Percentiles rank a stretch among this genome's conserved stretches.
Evolutionary conservation across 1,140 invertebrate species (phyloP).

Genomic region (Hydropsyche tenuis): DNA sequence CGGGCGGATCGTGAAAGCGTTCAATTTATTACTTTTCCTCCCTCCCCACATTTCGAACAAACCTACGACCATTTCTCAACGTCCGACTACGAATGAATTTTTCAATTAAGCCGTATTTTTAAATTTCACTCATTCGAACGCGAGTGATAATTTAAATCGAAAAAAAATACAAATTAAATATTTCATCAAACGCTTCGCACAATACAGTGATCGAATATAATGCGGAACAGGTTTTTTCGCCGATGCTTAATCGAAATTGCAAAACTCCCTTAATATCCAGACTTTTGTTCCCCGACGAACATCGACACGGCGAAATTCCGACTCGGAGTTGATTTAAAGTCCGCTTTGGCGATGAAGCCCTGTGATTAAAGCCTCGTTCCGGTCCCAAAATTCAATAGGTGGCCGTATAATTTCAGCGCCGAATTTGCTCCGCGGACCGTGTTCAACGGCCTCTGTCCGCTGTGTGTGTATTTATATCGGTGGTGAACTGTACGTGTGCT

Average conservation of each 20-base stretch:
- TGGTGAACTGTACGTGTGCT: background rate
- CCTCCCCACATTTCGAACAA: no score
- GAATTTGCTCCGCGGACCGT: background rate
- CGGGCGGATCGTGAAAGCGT: no score
- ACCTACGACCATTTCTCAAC: no score
- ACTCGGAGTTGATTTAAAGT: constrained; percentile 7
- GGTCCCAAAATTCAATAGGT: constrained; percentile 12
- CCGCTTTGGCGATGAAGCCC: constrained; percentile 6
- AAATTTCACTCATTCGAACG: background rate
- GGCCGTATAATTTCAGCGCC: background rate
- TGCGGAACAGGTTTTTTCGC: background rate
- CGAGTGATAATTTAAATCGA: background rate
- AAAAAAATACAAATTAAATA: background rate
- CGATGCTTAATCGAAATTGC: background rate
- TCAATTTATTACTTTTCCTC: no score
- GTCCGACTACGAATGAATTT: no score
- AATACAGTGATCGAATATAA: background rate
- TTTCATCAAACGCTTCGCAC: no score
- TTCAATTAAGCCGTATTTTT: background rate
- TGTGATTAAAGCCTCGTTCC: constrained; percentile 19
- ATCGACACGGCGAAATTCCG: no score
- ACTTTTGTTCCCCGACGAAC: no score
- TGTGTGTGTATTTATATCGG: background rate
- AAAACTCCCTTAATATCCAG: no score
- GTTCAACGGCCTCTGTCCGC: background rate